Evolutionary conservation across 1,140 invertebrate species (phyloP), one percentile per base, ranked within the genome.

Genomic region (Halictus rubicundus): DNA sequence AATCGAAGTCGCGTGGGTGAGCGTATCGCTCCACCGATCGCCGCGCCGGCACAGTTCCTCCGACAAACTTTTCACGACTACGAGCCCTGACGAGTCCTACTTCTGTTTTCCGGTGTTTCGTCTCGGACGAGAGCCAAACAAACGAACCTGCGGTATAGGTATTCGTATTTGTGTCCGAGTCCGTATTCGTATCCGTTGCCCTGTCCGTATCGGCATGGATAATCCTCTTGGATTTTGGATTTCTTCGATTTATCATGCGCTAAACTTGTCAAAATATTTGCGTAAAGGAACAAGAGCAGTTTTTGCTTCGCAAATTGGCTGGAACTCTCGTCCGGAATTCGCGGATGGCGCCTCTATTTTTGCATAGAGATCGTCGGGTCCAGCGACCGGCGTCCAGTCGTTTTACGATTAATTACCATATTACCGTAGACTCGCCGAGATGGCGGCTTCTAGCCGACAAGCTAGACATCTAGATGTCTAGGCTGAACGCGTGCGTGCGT

Each of bases 361-460:
- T 84, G 66, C 64, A 49, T 27, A 32, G 32, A 57, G 39, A 39
- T 46, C 69, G 57, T 32, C 59, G 39, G 39, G 23, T 42, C 42
- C n/a, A n/a, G n/a, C n/a, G n/a, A n/a, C n/a, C n/a, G n/a, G 42
- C 68, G 68, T 73, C 64, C 37, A 72, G 68, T 27, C 83, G 46
- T 64, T 83, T 75, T 76, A 84, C 73, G 52, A 70, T 70, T 85
- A 84, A 84, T 85, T 84, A 74, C 52, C 69, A 9, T 46, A 84
- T 85, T 84, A 74, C 52, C 69, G 42, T 46, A 72, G 57, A 65
- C 66, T 81, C 78, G 32, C 32, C 8, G 54, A 49, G 27, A 14
- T 57, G 46, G 73, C 19, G 42, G n/a, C 59, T 54, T 2, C 16
- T 25, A 12, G 54, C 16, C 25, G 68, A 42, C 57, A 66, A 25